A percentile compares a stretch with the other conserved stretches of the same genome.
Evolutionary conservation across 2,888 invertebrate species (phyloP).

Genomic region (Andrena bicolor): DNA sequence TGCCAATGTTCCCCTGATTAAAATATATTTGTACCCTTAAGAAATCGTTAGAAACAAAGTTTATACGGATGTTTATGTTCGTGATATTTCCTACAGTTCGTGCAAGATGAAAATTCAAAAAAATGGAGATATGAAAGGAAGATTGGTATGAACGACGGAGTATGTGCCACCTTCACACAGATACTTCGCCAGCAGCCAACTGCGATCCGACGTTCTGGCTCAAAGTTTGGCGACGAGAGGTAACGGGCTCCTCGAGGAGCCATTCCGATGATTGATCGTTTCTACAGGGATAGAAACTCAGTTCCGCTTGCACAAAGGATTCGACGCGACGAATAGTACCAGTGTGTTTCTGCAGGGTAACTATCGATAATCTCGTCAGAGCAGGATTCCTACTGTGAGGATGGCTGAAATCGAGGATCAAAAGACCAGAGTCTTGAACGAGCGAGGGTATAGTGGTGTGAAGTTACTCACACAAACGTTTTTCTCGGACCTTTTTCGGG

Average conservation of each 20-base stretch:
- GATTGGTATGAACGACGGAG: constrained; percentile 10
- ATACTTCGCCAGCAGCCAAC: constrained; percentile 51
- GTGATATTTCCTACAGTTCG: neutral
- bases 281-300: constrained; percentile 32
- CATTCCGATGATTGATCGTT: constrained; percentile 57
- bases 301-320: constrained; percentile 29
- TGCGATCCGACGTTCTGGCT: constrained; percentile 55
- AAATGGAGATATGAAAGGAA: neutral
- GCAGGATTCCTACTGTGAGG: neutral
- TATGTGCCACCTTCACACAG: constrained; percentile 53
- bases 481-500: too few relatives aligned
- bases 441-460: neutral
- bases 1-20: too few relatives aligned
- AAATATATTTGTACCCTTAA: neutral
- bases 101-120: neutral
- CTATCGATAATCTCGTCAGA: constrained; percentile 8
- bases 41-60: neutral
- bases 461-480: neutral
- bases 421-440: neutral
- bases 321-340: constrained; percentile 8
- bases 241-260: constrained; percentile 68
- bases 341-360: constrained; percentile 14
- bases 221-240: constrained; percentile 56
- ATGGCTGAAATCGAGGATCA: neutral
- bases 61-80: neutral